phyloP scores from a whole-genome alignment of 2,113 vertebrate genomes.

The Megaceryle maxima region DNA sequence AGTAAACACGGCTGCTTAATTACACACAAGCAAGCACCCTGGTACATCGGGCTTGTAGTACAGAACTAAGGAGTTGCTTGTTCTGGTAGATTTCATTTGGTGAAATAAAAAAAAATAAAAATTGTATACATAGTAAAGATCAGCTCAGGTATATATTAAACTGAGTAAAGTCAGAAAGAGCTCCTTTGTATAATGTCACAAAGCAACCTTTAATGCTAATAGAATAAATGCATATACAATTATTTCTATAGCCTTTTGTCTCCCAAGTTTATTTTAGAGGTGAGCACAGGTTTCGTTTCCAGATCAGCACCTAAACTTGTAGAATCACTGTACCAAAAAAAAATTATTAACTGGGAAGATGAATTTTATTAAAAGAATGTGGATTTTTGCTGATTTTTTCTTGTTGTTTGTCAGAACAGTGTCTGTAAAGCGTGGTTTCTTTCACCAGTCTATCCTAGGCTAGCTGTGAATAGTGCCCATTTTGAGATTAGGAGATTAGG shows the following conservation, averaged over 20 bases:
- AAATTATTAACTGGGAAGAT: not conserved
- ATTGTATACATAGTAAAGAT: constrained; percentile 46
- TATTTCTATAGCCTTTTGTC: constrained; percentile 73
- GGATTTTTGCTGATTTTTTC: not conserved
- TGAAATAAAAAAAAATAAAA: not conserved
- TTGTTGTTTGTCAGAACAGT: constrained; percentile 70
- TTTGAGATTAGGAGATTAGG: constrained; percentile 99
- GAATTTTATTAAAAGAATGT: not conserved
- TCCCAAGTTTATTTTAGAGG: constrained; percentile 63
- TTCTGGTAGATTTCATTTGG: constrained; percentile 15
- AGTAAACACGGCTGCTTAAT: constrained; percentile 72
- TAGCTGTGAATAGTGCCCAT: constrained; percentile 86
- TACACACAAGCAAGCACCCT: constrained; percentile 53
- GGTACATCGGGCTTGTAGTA: constrained; percentile 12
- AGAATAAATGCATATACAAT: constrained; percentile 44
- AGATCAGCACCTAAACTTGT: constrained; percentile 46
- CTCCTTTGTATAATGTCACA: constrained; percentile 70
- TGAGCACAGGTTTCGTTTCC: constrained; percentile 38
- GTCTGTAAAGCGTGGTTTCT: constrained; percentile 72
- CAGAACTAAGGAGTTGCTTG: constrained; percentile 65
- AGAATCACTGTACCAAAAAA: constrained; percentile 20
- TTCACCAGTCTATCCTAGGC: constrained; percentile 82
- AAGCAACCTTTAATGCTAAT: constrained; percentile 50
- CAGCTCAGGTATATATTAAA: constrained; percentile 66
- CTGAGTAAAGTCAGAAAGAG: constrained; percentile 59